phyloP scores from a whole-genome alignment of 2,113 vertebrate species.

The Tragelaphus buxtoni region DNA sequence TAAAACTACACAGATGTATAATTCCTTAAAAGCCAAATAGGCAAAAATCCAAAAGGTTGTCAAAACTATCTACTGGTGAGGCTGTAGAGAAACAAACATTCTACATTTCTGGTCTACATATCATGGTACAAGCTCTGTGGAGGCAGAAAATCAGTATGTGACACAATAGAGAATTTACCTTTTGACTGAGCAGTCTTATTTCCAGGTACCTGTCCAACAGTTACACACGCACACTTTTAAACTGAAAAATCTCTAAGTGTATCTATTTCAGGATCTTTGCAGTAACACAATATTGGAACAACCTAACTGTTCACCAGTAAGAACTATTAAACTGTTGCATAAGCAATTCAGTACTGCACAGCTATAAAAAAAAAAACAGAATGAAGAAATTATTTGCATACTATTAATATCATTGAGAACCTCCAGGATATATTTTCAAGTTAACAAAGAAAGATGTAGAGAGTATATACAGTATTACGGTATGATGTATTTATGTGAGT shows the following conservation, averaged over 20 bases:
- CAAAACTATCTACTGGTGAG: neutral
- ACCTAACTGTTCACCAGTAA: neutral
- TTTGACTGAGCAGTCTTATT: neutral
- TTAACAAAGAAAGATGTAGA: neutral
- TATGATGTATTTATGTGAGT: neutral
- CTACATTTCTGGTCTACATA: no score
- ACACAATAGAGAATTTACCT: neutral
- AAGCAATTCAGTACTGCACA: neutral
- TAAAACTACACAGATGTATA: neutral
- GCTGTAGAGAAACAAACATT: neutral
- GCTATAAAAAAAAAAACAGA: neutral
- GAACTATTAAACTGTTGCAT: neutral
- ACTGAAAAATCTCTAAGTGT: neutral
- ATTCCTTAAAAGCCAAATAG: neutral
- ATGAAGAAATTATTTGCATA: neutral
- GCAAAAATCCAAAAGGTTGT: neutral
- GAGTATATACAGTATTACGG: neutral
- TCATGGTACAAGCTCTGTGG: neutral
- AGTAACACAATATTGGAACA: neutral
- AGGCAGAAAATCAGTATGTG: neutral
- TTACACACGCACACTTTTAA: neutral
- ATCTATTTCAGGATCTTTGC: neutral
- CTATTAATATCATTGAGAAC: neutral
- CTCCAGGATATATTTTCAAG: neutral
- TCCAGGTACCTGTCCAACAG: neutral